Evolutionary conservation across 2,797 vertebrate genomes (phyloP).

Genomic region (Hafferia zeledoni): DNA sequence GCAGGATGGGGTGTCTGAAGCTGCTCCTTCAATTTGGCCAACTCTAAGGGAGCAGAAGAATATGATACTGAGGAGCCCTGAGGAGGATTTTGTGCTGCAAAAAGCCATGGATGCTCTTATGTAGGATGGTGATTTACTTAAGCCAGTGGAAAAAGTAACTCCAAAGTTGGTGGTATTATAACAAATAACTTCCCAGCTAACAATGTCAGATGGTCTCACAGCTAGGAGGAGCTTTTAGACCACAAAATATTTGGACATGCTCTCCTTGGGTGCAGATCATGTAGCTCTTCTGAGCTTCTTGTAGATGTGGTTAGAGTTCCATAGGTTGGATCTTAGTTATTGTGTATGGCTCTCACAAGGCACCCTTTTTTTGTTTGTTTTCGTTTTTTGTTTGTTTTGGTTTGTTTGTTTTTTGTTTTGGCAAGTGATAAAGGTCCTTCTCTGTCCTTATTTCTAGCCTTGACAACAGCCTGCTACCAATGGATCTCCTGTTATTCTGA

Average conservation of each 20-base stretch:
- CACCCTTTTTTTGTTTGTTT: too few species aligned
- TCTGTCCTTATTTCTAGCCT: background rate
- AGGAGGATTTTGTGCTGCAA: background rate
- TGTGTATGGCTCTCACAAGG: background rate
- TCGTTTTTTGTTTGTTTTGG: too few species aligned
- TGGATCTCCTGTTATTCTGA: background rate
- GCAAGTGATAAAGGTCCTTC: background rate
- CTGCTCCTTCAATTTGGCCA: background rate
- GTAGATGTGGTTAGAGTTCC: background rate
- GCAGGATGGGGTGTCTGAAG: background rate
- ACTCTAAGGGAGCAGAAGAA: background rate
- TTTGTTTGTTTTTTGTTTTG: background rate
- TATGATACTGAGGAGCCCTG: background rate
- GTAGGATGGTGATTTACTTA: background rate
- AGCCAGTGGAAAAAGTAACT: background rate
- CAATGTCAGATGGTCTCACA: background rate
- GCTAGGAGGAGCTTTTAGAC: background rate
- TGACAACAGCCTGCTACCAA: background rate
- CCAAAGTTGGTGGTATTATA: background rate
- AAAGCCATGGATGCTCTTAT: background rate
- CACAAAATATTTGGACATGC: background rate
- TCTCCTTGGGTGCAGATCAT: background rate
- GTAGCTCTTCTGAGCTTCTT: background rate
- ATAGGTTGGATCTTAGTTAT: background rate
- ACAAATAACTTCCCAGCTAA: background rate